These are phyloP conservation scores for Zaprionus davidi DNA, from an alignment of 1,140 invertebrate genomes.

Conservation along the genomic window DNA sequence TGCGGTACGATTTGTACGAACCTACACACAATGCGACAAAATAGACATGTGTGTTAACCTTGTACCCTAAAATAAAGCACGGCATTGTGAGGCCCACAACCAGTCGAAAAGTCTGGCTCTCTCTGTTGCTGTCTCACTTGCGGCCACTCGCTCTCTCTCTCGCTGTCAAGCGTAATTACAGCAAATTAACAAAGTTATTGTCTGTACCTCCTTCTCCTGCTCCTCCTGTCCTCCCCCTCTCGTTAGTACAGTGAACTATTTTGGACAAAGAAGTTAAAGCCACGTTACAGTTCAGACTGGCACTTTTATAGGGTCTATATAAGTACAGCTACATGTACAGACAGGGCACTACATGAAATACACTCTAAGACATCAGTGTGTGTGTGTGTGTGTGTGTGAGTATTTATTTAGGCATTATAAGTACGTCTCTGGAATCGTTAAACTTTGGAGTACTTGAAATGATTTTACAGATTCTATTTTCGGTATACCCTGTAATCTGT, in stretches of 20 bases:
- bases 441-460: constrained; percentile 64
- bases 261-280: constrained; percentile 57
- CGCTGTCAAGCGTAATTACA: constrained; percentile 57
- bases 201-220: constrained; percentile 24
- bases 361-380: not conserved
- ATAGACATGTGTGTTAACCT: constrained; percentile 60
- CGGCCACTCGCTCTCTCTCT: not conserved
- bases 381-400: not conserved
- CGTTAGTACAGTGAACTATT: constrained; percentile 68
- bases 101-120: constrained; percentile 24
- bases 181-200: constrained; percentile 73
- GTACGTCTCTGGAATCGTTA: constrained; percentile 61
- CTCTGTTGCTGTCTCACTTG: not conserved
- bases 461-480: constrained; percentile 63
- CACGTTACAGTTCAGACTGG: constrained; percentile 64
- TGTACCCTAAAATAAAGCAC: constrained; percentile 79
- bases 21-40: constrained; percentile 65
- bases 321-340: constrained; percentile 58
- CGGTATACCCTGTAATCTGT: constrained; percentile 3
- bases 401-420: constrained; percentile 47
- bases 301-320: constrained; percentile 30
- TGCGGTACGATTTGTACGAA: constrained; percentile 67
- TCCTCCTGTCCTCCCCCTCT: not conserved
- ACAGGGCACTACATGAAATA: constrained; percentile 9
- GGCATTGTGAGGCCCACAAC: constrained; percentile 65